Percentiles rank a stretch among this genome's conserved stretches.
Conservation (phyloP, 2,797 vertebrate species). For the Bucorvus abyssinicus region DNA sequence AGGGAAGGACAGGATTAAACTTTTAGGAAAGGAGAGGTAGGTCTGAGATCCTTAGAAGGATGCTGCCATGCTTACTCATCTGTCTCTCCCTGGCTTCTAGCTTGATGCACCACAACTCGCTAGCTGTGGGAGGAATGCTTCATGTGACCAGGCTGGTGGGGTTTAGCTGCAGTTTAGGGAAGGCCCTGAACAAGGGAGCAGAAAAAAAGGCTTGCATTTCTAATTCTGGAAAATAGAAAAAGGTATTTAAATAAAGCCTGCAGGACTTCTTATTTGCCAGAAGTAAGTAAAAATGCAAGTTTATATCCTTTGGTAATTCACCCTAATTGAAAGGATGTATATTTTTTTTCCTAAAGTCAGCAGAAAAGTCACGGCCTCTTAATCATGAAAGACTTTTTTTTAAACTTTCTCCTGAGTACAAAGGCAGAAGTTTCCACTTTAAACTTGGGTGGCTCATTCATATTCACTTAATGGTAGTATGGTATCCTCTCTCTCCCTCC, state of each 20-base stretch:
- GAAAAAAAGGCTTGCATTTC: not conserved
- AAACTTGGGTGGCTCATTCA: conserved; percentile 59
- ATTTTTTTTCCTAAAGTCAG: conserved; percentile 54
- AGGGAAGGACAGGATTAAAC: not conserved
- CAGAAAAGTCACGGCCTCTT: conserved; percentile 41
- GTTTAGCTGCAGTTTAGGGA: not conserved
- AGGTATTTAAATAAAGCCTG: conserved; percentile 40
- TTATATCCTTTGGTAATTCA: conserved; percentile 34
- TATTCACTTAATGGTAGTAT: conserved; percentile 38
- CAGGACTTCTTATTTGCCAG: conserved; percentile 31
- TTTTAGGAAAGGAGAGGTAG: not conserved
- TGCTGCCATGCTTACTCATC: not conserved
- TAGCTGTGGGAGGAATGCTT: not conserved
- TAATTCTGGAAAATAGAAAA: conserved; percentile 24
- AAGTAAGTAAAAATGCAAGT: conserved; percentile 13
- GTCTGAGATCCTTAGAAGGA: not conserved
- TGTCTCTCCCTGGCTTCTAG: not conserved
- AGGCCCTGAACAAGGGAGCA: not conserved
- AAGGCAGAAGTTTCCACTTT: conserved; percentile 44
- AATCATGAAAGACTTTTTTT: not conserved
- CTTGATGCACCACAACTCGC: not conserved
- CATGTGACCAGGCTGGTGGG: not conserved
- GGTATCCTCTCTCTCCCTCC: not conserved
- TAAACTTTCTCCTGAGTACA: not conserved
- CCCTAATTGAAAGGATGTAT: conserved; percentile 20